These are phyloP conservation scores for Rafetus swinhoei DNA, from an alignment of 2,113 vertebrate genomes.

Conservation along the genomic window DNA sequence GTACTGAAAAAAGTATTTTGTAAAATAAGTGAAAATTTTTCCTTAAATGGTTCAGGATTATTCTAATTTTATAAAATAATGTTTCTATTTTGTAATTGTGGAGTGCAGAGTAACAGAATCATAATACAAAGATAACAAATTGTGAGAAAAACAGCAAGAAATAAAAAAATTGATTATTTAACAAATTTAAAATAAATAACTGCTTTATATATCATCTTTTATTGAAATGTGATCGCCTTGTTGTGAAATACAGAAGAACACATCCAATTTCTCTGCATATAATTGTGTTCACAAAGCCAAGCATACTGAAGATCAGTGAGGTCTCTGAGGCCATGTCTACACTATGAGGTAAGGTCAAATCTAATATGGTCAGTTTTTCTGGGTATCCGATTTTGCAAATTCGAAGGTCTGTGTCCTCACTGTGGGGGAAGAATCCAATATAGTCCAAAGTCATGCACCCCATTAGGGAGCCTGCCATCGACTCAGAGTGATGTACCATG, in stretches of 20 bases:
- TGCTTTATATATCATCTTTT: background rate
- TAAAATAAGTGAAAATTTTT: background rate
- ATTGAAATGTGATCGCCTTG: background rate
- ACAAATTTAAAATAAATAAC: background rate
- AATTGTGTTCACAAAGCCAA: background rate
- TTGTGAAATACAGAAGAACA: background rate
- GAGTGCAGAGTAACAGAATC: background rate
- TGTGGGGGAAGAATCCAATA: too few relatives aligned
- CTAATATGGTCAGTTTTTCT: too few relatives aligned
- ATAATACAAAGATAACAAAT: background rate
- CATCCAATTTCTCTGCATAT: fast-evolving
- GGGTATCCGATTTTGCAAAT: too few relatives aligned
- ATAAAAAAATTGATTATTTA: background rate
- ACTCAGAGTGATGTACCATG: too few relatives aligned
- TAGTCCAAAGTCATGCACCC: too few relatives aligned
- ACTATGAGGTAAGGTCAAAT: too few relatives aligned
- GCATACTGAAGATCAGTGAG: fast-evolving
- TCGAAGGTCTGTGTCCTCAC: too few relatives aligned
- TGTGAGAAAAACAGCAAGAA: background rate
- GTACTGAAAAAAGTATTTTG: background rate
- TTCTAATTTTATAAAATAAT: background rate
- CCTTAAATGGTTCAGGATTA: background rate
- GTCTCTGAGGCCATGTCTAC: background rate
- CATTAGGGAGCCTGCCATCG: too few relatives aligned
- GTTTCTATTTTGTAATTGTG: background rate